phyloP scores from a whole-genome alignment of 2,797 vertebrate genomes.

The Siniperca undulata region DNA sequence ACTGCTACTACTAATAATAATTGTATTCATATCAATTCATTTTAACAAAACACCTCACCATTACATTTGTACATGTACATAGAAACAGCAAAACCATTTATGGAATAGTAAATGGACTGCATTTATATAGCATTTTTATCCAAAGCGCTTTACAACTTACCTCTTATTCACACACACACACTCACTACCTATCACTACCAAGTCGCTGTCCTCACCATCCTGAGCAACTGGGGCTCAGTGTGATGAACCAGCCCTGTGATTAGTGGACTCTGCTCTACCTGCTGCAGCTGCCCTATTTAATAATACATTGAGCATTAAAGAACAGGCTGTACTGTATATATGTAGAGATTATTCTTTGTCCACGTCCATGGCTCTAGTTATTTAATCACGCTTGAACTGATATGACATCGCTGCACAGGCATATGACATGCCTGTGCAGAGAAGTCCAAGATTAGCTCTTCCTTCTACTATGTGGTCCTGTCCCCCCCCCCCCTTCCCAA shows the following conservation, averaged over 20 bases:
- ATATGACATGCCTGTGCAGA: slow-evolving; percentile 34
- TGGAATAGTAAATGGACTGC: background rate
- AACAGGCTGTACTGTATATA: slow-evolving; percentile 7
- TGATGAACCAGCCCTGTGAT: background rate
- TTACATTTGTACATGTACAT: background rate
- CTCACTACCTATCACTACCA: background rate
- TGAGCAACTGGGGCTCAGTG: background rate
- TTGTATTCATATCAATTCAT: background rate
- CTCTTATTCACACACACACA: background rate
- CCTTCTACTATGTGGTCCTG: slow-evolving; percentile 32
- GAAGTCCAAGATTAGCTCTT: slow-evolving; percentile 58
- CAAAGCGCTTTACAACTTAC: background rate
- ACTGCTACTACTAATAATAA: background rate
- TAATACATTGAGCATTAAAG: slow-evolving; percentile 6
- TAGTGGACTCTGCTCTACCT: background rate
- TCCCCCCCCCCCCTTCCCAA: slow-evolving; percentile 10
- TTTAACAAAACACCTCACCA: background rate
- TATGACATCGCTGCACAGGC: slow-evolving; percentile 28
- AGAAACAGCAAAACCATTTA: background rate
- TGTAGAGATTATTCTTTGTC: slow-evolving; percentile 24
- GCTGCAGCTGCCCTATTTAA: slow-evolving; percentile 21
- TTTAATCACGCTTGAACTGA: slow-evolving; percentile 45
- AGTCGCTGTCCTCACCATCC: background rate
- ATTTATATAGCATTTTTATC: background rate
- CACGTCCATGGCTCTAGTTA: background rate